Base-by-base conservation (phyloP, 2,797 vertebrate species). In the Rhinophrynus dorsalis region DNA sequence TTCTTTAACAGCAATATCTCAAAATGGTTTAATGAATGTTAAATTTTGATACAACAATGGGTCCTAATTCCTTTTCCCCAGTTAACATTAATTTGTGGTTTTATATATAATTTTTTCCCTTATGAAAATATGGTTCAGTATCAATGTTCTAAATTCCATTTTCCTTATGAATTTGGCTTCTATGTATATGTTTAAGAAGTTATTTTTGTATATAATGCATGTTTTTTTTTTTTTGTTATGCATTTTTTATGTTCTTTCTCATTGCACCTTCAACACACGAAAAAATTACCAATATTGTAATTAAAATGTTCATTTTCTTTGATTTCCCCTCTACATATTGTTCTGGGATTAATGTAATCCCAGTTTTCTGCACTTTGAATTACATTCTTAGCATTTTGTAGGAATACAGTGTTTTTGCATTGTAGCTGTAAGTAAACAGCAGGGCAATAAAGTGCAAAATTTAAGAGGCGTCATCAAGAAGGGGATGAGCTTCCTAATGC, bases 281-380 rank as follows among this genome's bases (percentile, higher is more conserved):
- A 42, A 42, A 42, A 38, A 38, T 38, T 3, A 6, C 12, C 12
- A 13, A 42, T 18, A 42, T 42, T 42, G 17, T n/a, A 6, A 42
- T 3, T 42, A 42, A 3, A 42, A 4, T 42, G 3, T 13, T 2
- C 38, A 7, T 42, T 42, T 13, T 20, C 17, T 33, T 42, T 61
- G 12, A 26, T 44, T 55, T 26, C 44, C 18, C 29, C 21, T 15
- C 20, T 20, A 56, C 35, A 45, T 48, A 56, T 35, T n/a, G 52
- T 21, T 44, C 52, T 52, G 54, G 55, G 42, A 67, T 73, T 73
- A 73, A 73, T 73, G 52, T 73, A 73, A 73, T 17, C 70, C 70
- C 62, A 67, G 38, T 54, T 15, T 59, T 21, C 48, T 40, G 32
- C 20, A 20, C 6, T 47, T 12, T 48, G 47, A 52, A 42, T 68